Evolutionary conservation across 2,888 invertebrate genomes (phyloP), one percentile per base, ranked within the genome.

Genomic region (Phortica okadai): DNA sequence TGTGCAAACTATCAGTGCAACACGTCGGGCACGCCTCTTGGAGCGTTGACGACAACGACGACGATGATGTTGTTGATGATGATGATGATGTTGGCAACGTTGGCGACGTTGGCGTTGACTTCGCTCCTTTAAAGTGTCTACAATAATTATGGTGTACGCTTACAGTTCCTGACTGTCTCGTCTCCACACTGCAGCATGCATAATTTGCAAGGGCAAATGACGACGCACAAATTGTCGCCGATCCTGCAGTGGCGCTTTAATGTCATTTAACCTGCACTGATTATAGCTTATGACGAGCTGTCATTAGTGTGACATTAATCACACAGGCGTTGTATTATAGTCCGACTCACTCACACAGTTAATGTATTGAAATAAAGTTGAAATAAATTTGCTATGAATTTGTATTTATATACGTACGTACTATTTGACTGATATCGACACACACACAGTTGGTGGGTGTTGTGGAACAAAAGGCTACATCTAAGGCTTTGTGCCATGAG

Each of bases 341-440:
- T 50, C 14, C 14, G 2, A 50, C 10, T 50, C 10, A 14, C 50
- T 2, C 50, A 11, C 14, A 11, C 1, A 14, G 5, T 50, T 50
- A 33, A 33, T 50, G 50, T 50, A 14, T 50, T 50, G 50, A 8
- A 50, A 50, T 33, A 33, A 33, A 33, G 33, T 33, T 33, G 33
- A 33, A 33, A 50, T 50, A 50, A 50, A 50, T 50, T 50, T 14
- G 8, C 16, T n/a, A 62, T 16, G 25, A 8, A 62, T 62, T 11
- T n/a, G 62, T n/a, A 62, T 62, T 16, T 62, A 62, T 62, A 62
- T 62, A n/a, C 62, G 6, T 62, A 56, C 56, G n/a, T 56, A 87
- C 87, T 85, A 85, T 84, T 87, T 82, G 82, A 83, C 73, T 84
- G 79, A 86, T 85, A 85, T 82, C 82, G 84, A 83, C 83, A 33